Conservation (phyloP, 1,140 invertebrate genomes). For the Atta texana region DNA sequence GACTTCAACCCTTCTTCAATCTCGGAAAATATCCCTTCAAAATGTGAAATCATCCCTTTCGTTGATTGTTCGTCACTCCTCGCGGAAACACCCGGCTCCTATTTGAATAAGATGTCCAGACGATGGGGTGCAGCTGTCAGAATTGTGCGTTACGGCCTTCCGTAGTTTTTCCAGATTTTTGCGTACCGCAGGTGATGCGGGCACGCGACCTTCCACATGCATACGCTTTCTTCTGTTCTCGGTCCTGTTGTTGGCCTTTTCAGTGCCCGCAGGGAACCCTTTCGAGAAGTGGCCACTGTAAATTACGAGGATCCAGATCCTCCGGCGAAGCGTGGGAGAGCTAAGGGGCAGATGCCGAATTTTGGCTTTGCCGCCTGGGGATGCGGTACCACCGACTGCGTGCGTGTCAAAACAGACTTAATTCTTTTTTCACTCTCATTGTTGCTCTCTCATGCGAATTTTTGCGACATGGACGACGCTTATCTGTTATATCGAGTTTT, state of each 20-base stretch:
- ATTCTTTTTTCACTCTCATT: slow-evolving; percentile 43
- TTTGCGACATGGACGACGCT: background rate
- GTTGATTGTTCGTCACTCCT: slow-evolving; percentile 17
- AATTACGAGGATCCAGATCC: slow-evolving; percentile 71
- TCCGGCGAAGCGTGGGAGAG: slow-evolving; percentile 24
- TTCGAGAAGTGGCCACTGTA: slow-evolving; percentile 70
- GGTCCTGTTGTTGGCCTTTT: slow-evolving; percentile 24
- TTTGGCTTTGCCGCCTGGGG: slow-evolving; percentile 62
- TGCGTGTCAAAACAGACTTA: slow-evolving; percentile 80
- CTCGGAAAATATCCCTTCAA: slow-evolving; percentile 68
- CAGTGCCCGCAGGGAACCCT: slow-evolving; percentile 68
- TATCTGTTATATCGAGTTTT: slow-evolving; percentile 26
- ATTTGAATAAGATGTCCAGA: slow-evolving; percentile 81
- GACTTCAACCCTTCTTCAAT: slow-evolving; percentile 73
- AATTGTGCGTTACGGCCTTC: slow-evolving; percentile 36
- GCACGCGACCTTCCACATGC: slow-evolving; percentile 78
- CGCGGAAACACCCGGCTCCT: slow-evolving; percentile 60
- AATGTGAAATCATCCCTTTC: slow-evolving; percentile 66
- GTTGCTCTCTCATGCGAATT: slow-evolving; percentile 21
- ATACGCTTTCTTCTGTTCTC: slow-evolving; percentile 35
- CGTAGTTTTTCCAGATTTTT: slow-evolving; percentile 79
- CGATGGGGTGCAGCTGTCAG: slow-evolving; percentile 70
- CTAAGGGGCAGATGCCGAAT: slow-evolving; percentile 59
- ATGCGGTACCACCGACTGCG: slow-evolving; percentile 74
- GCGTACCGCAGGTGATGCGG: slow-evolving; percentile 79